phyloP scores from a whole-genome alignment of 1,140 invertebrate species.

The Zaprionus davidi region DNA sequence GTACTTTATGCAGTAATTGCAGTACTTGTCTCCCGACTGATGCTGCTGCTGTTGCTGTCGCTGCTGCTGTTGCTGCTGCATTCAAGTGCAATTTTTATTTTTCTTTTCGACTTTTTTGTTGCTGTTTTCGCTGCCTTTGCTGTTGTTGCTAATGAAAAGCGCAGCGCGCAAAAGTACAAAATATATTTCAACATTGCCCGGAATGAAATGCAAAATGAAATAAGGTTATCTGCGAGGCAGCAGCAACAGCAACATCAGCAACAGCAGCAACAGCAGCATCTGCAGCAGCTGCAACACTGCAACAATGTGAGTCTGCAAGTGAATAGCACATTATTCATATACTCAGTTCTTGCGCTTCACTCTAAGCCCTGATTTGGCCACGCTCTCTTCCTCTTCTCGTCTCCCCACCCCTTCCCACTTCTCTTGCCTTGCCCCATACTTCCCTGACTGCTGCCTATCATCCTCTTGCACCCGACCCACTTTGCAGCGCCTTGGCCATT shows the following conservation, averaged over 20 bases:
- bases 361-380: constrained; percentile 47
- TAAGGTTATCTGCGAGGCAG: constrained; percentile 37
- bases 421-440: neutral
- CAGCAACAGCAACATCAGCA: constrained; percentile 3
- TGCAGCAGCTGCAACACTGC: constrained; percentile 19
- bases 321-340: constrained; percentile 46
- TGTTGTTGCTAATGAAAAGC: constrained; percentile 64
- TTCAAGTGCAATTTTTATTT: constrained; percentile 70
- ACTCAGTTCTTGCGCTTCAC: constrained; percentile 34
- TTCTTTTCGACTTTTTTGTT: constrained; percentile 19
- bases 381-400: neutral
- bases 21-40: constrained; percentile 67
- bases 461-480: constrained; percentile 5
- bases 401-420: neutral
- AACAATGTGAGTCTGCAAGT: constrained; percentile 33
- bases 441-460: neutral
- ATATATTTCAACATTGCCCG: constrained; percentile 24
- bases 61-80: constrained; percentile 24
- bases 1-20: constrained; percentile 82
- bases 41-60: constrained; percentile 26
- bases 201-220: constrained; percentile 45
- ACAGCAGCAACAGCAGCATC: constrained; percentile 7
- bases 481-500: constrained; percentile 29
- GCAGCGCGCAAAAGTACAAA: constrained; percentile 50
- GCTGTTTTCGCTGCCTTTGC: neutral